Evolutionary conservation across 2,113 vertebrate genomes (phyloP), one percentile per base, ranked within the genome.

Genomic region (Murina feae): DNA sequence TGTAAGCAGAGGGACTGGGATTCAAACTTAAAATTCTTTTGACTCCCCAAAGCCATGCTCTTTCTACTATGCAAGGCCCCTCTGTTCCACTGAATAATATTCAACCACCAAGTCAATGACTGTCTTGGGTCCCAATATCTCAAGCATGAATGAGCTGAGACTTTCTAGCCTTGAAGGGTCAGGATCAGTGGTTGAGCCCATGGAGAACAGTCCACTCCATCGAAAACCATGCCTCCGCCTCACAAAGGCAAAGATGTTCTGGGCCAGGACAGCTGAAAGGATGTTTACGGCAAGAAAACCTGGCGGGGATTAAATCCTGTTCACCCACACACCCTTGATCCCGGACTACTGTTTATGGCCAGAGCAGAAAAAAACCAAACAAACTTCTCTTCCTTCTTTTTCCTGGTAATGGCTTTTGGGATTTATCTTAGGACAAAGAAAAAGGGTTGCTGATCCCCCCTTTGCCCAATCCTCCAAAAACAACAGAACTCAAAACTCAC

Each of bases 401-500:
- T 91, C 71, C 88, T 39, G 65, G 86, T 96, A 94, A 97, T 81
- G 95, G 89, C 63, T 92, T 66, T 51, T 85, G 90, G 93, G 37
- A 89, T 95, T 96, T 86, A 94, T 90, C 21, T 96, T 85, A 85
- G 80, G 81, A 96, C 94, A 97, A 96, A 96, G 94, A 93, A 91
- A 96, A 94, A 68, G 47, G 60, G 68, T 78, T 93, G 81, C 74
- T 93, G 79, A 94, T n/a, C n/a, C 68, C 72, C 51, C 79, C 49
- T n/a, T 17, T 65, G 16, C 63, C 30, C 42, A 6, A 75, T 35
- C 39, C 42, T 68, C 90, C 83, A 55, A 94, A 81, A 72, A 28
- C 47, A 86, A 60, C 44, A 25, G 51, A 68, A 89, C 30, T 37
- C 30, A 32, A 32, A 92, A 94, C 75, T 30, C 39, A 49, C 75